These are phyloP conservation scores for Propsilocerus akamusi DNA, from an alignment of 1,140 invertebrate genomes.

Conservation along the genomic window DNA sequence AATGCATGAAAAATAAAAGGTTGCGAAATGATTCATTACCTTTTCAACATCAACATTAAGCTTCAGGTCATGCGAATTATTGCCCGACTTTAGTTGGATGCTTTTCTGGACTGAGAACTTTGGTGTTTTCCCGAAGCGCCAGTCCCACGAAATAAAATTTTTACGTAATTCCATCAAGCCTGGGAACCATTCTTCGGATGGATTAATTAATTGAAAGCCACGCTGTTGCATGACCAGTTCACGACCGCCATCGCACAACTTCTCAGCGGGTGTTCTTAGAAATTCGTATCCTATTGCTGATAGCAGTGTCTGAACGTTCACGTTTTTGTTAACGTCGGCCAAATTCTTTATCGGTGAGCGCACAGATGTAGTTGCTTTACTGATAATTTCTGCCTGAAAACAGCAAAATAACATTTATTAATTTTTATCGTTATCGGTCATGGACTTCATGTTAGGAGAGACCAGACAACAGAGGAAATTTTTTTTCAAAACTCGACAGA, in stretches of 20 bases:
- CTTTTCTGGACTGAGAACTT: constrained; percentile 46
- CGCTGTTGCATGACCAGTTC: constrained; percentile 44
- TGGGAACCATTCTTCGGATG: constrained; percentile 70
- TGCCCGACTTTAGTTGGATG: constrained; percentile 15
- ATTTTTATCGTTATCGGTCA: too few species aligned
- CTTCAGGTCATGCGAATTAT: constrained; percentile 15
- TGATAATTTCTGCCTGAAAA: constrained; percentile 44
- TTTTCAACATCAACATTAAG: constrained; percentile 18
- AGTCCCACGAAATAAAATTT: constrained; percentile 63
- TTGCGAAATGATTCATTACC: constrained; percentile 7
- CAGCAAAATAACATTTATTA: too few species aligned
- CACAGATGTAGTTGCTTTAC: constrained; percentile 65
- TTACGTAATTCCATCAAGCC: constrained; percentile 44
- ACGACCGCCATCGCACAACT: constrained; percentile 45
- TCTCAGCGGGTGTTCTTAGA: constrained; percentile 44
- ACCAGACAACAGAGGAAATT: too few species aligned
- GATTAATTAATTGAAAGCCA: constrained; percentile 70
- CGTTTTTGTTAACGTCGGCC: constrained; percentile 42
- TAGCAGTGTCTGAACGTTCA: constrained; percentile 47
- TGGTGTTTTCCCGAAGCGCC: constrained; percentile 77
- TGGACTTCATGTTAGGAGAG: too few species aligned
- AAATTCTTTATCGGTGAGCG: constrained; percentile 66
- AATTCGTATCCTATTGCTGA: constrained; percentile 64
- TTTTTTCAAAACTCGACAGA: constrained; percentile 2
- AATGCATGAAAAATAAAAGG: not conserved